Conservation (phyloP, 2,797 vertebrate species). For the Pantherophis alleghaniensis region DNA sequence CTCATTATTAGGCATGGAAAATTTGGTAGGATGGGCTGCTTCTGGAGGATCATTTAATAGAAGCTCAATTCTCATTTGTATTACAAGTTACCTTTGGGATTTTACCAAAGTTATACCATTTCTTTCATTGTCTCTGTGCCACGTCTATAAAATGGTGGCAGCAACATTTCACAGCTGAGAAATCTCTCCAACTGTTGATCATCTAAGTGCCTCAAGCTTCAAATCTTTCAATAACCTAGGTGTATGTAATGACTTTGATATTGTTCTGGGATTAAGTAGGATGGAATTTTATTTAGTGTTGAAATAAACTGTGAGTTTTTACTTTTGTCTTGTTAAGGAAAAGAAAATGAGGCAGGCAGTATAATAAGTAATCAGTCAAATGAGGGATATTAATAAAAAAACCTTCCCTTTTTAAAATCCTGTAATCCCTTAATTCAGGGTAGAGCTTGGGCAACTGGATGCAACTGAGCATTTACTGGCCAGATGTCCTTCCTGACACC, state of each 20-base stretch:
- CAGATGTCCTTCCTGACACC: neutral
- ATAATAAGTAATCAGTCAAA: neutral
- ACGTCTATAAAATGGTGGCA: neutral
- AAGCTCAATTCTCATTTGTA: neutral
- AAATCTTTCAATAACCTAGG: neutral
- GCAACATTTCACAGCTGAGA: neutral
- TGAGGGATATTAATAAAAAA: neutral
- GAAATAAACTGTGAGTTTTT: neutral
- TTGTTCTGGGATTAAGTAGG: neutral
- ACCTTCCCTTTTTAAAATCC: neutral
- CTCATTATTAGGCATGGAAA: constrained; percentile 5
- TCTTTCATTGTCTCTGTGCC: neutral
- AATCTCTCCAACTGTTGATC: constrained; percentile 3
- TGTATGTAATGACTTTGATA: constrained; percentile 8
- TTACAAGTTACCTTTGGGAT: neutral
- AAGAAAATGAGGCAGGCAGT: neutral
- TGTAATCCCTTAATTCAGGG: neutral
- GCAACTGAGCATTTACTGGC: neutral
- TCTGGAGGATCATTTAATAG: neutral
- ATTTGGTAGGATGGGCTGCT: neutral
- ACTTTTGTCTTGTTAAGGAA: neutral
- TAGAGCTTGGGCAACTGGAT: neutral
- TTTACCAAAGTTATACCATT: neutral
- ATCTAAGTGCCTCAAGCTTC: neutral
- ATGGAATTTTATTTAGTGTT: constrained; percentile 36